Base-by-base conservation (phyloP, 2,888 invertebrate genomes). In the Tipula lateralis region DNA sequence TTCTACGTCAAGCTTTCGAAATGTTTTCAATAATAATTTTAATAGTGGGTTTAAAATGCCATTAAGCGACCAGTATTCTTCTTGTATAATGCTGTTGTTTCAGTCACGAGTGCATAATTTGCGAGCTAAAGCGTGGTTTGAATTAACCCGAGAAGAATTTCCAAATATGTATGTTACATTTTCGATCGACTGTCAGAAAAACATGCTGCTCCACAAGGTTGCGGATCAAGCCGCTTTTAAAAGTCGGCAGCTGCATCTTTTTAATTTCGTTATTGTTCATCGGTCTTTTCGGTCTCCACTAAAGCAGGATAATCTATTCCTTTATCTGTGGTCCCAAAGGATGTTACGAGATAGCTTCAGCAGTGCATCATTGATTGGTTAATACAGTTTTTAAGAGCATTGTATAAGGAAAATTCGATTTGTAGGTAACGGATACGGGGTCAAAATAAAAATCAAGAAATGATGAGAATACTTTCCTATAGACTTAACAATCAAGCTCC, bases 261-360 rank as follows among this genome's bases (percentile, higher is more conserved):
- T n/a, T n/a, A n/a, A n/a, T n/a, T n/a, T n/a, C n/a, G 88, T 32
- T 88, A 87, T 86, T 85, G 85, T 66, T 80, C 88, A 13, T 87
- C 86, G 87, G 19, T 82, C 30, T 85, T 86, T 86, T 84, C 84
- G 86, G 84, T 84, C 84, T 32, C 83, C 83, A 36, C 85, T 87
- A 50, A 86, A 85, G 29, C 85, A 85, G 83, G 85, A 86, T 29
- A 88, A 87, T 85, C 86, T 86, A 9, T 87, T 85, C 84, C 84
- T 86, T 16, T 89, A 88, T 85, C 36, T 80, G 66, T 88, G 89
- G 87, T 87, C 86, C 16, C n/a, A n/a, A n/a, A n/a, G n/a, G n/a
- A n/a, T n/a, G n/a, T n/a, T n/a, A n/a, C n/a, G 88, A 88, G 87
- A 88, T 89, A 83, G 85, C 87, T 7, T 88, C 88, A 7, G 87